Base-by-base conservation (phyloP, 2,113 vertebrate genomes). In the Bettongia penicillata region DNA sequence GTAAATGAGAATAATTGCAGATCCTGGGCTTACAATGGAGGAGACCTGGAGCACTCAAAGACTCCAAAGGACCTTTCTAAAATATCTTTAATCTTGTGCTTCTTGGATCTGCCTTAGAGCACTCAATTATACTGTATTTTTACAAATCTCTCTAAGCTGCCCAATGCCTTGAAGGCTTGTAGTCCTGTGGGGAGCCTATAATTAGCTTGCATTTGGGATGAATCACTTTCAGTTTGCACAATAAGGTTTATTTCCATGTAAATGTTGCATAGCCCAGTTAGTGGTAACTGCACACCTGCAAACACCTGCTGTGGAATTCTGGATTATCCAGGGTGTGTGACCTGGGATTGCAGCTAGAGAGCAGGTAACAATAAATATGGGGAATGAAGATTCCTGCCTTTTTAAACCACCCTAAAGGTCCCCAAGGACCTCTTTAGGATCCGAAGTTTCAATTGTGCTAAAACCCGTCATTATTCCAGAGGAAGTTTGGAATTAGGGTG, bases 161-260 rank as follows among this genome's bases (percentile, higher is more conserved):
- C 93, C 8, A 94, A 51, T 77, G 90, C 37, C 47, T 55, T 55
- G 57, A 97, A 96, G 91, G 47, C n/a, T 51, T 90, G 57, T 97
- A 96, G 55, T 91, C 93, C 90, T 90, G 53, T 26, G 94, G 91
- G n/a, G 90, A 96, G 68, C 90, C 2, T 94, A 53, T 97, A 95
- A 98, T 96, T 94, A 95, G 96, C 90, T 8, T 94, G 92, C 90
- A 96, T 90, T 95, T 90, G 93, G 97, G 96, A 96, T 94, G 43
- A 26, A 43, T 96, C 95, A 95, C 77, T 95, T 84, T 93, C 37
- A 94, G 97, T 95, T 98, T 98, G 98, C 98, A 98, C 97, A 98
- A 98, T 97, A 98, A 98, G 98, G 91, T 97, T 95, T 90, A 97
- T 97, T 98, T 97, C 98, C 93, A 98, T 97, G 97, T 97, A 98